Conservation (phyloP, 2,797 vertebrate species). For the Perodicticus potto region DNA sequence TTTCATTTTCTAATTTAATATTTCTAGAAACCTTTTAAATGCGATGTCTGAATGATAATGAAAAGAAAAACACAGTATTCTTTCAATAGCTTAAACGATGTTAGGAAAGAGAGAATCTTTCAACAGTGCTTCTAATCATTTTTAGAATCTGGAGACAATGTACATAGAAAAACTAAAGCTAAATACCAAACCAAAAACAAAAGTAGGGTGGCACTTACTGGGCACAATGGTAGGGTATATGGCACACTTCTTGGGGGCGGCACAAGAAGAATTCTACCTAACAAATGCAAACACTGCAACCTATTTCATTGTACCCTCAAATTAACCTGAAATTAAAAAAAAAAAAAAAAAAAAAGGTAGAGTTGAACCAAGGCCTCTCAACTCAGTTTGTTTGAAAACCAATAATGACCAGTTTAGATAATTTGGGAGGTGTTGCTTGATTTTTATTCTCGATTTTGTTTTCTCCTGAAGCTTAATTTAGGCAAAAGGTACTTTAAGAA, state of each 20-base stretch:
- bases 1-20: constrained; percentile 66
- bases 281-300: too few relatives aligned
- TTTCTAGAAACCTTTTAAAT: constrained; percentile 57
- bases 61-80: constrained; percentile 40
- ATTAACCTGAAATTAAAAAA: too few relatives aligned
- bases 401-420: not conserved
- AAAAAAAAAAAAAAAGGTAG: not conserved
- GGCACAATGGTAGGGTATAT: too few relatives aligned
- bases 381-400: constrained; percentile 2
- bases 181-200: constrained; percentile 2
- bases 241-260: too few relatives aligned
- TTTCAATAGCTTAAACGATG: constrained; percentile 38
- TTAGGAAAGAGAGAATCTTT: not conserved
- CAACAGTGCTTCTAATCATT: not conserved
- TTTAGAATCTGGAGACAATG: not conserved
- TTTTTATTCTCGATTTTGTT: constrained; percentile 46
- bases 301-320: too few relatives aligned
- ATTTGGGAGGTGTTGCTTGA: not conserved
- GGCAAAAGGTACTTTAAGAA: not conserved
- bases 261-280: too few relatives aligned
- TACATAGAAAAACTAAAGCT: constrained; percentile 23
- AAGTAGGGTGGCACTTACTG: not conserved
- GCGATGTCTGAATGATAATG: not conserved
- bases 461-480: constrained; percentile 33
- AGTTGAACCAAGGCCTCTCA: not conserved